These are phyloP conservation scores for Saccopteryx leptura DNA, from an alignment of 2,113 vertebrate genomes.

Conservation along the genomic window DNA sequence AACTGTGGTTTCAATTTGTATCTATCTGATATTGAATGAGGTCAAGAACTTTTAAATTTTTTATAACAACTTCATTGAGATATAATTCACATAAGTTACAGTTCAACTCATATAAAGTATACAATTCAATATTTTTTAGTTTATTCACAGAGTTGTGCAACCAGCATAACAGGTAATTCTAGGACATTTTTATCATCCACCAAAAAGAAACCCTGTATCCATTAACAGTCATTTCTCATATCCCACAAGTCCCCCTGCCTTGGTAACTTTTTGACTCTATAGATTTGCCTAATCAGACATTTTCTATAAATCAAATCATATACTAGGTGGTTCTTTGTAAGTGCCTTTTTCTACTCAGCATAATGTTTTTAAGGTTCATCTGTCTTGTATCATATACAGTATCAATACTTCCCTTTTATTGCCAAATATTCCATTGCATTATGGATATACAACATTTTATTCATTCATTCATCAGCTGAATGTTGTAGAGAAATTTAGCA, in stretches of 20 bases:
- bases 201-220: background rate
- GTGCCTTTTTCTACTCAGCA: background rate
- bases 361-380: background rate
- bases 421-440: background rate
- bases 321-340: background rate
- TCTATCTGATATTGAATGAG: background rate
- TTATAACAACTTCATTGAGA: background rate
- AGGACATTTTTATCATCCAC: background rate
- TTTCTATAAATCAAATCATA: background rate
- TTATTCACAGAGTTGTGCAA: background rate
- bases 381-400: background rate
- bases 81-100: slow-evolving; percentile 1
- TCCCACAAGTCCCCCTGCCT: background rate
- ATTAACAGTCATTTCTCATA: background rate
- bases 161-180: background rate
- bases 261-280: background rate
- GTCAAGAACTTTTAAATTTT: background rate
- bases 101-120: background rate
- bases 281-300: background rate
- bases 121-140: background rate
- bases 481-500: background rate
- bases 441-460: background rate
- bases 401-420: slow-evolving; percentile 19
- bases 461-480: background rate
- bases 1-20: background rate